phyloP scores from a whole-genome alignment of 2,113 vertebrate species.

The Hemibagrus wyckioides region DNA sequence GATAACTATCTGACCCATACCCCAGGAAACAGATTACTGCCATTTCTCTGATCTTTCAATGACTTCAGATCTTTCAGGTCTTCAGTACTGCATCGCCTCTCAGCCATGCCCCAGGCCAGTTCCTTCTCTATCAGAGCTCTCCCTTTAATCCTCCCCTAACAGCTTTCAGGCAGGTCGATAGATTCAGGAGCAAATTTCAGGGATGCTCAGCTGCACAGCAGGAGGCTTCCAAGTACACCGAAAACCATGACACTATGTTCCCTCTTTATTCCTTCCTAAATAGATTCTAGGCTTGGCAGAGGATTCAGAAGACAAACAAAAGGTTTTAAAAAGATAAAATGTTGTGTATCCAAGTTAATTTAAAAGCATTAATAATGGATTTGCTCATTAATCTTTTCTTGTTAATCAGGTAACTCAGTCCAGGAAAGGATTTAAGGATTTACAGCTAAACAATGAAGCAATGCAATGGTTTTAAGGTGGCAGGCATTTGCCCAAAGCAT shows the following conservation, averaged over 20 bases:
- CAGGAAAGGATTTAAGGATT: neutral
- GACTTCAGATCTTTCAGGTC: neutral
- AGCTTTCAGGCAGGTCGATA: conserved; percentile 4
- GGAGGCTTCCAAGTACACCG: neutral
- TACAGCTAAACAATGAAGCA: neutral
- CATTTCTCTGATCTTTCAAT: conserved; percentile 8
- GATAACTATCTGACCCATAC: neutral
- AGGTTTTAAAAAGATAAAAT: neutral
- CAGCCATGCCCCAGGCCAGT: neutral
- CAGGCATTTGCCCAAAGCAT: neutral
- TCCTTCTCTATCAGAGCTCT: neutral
- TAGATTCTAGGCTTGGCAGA: neutral
- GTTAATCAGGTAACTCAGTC: neutral
- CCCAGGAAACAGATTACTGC: neutral
- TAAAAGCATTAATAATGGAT: neutral
- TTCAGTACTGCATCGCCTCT: neutral
- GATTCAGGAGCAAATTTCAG: neutral
- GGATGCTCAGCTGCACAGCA: conserved; percentile 13
- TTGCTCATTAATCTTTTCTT: neutral
- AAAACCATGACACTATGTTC: neutral
- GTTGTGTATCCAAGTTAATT: neutral
- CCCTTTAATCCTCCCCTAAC: conserved; percentile 21
- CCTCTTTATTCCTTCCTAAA: neutral
- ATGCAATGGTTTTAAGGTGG: neutral
- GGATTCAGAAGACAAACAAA: neutral